These are phyloP conservation scores for Lordiphosa andalusiaca DNA, from an alignment of 2,888 invertebrate genomes.

Conservation along the genomic window DNA sequence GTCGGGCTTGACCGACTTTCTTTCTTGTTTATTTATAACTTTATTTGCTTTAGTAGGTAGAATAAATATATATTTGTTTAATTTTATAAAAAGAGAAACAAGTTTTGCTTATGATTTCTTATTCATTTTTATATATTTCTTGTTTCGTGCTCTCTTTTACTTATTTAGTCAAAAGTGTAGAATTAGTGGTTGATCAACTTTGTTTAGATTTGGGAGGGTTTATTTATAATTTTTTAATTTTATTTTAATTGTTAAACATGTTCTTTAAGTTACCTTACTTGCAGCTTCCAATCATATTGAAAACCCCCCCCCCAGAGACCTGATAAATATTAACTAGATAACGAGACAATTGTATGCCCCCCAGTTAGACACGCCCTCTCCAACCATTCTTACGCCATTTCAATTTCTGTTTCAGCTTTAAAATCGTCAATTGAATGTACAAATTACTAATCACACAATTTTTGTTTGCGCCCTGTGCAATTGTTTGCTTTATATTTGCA, in stretches of 20 bases:
- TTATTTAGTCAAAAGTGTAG: no score
- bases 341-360: slow-evolving; percentile 7
- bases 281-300: slow-evolving; percentile 36
- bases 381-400: background rate
- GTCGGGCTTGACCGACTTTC: no score
- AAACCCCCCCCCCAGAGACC: background rate
- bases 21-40: no score
- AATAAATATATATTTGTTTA: no score
- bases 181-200: no score
- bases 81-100: no score
- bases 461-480: slow-evolving; percentile 68
- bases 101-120: no score
- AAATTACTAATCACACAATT: slow-evolving; percentile 71
- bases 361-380: no score
- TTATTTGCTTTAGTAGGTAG: no score
- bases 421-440: slow-evolving; percentile 34
- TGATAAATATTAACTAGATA: slow-evolving; percentile 45
- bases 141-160: no score
- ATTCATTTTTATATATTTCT: no score
- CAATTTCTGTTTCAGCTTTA: slow-evolving; percentile 40
- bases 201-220: no score
- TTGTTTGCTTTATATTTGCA: slow-evolving; percentile 69
- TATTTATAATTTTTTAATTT: background rate
- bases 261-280: slow-evolving; percentile 19
- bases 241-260: background rate